Evolutionary conservation across 1,140 invertebrate genomes (phyloP), one percentile per base, ranked within the genome.

Genomic region (Drosophila mojavensis): DNA sequence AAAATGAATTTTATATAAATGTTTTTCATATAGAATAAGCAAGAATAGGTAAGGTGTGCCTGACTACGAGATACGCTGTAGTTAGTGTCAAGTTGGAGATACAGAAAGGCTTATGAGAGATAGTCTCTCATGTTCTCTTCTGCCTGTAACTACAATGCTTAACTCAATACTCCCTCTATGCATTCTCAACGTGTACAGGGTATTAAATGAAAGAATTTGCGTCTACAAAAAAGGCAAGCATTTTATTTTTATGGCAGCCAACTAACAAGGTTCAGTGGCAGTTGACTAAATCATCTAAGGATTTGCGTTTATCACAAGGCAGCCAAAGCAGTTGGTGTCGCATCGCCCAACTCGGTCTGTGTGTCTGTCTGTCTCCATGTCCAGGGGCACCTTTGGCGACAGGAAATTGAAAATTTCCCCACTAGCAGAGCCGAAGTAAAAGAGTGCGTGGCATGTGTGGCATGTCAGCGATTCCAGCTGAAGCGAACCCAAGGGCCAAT

Each of bases 361-460:
- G 1, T 24, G 20, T 24, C 20, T 1, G 20, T 24, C 20, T 24
- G 20, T 10, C 47, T 4, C 4, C 20, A 3, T 55, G 47, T 68
- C 17, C 45, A 51, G 39, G 58, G 61, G 33, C 61, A 71, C 61
- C 61, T 63, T 73, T 74, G 62, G 39, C 54, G 68, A 71, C 80
- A 89, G 84, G 84, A 89, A 89, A 89, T 89, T 89, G 84, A 89
- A 88, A 89, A 84, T 90, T 89, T 89, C 70, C 80, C 70, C 80
- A 82, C 56, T 47, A 47, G 43, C 68, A 33, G 56, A 36, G 59
- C 17, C 33, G 30, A n/a, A 5, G 36, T 15, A 17, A 26, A 11
- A 20, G 65, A 5, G 59, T 43, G 39, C 65, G 54, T 59, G 63
- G 71, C 74, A 76, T 67, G 62, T 63, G 51, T 67, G 70, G 63